These are phyloP conservation scores for Tiliacea citrago DNA, from an alignment of 2,888 invertebrate genomes.

Conservation along the genomic window DNA sequence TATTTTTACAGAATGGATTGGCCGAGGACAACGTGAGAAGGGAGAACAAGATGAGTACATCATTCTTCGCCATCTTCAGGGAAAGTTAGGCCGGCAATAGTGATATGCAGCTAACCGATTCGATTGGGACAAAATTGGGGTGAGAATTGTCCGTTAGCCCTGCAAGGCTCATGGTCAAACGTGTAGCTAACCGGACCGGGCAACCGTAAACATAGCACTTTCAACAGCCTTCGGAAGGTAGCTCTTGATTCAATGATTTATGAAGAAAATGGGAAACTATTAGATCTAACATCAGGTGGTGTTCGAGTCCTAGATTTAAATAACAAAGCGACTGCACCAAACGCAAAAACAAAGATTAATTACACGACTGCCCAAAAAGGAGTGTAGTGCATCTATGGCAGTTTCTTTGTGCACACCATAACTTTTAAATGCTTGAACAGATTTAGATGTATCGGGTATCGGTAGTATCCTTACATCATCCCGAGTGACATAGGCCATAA, in stretches of 20 bases:
- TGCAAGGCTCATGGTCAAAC: neutral
- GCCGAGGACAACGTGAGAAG: conserved; percentile 7
- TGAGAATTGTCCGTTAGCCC: neutral
- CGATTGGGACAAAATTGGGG: neutral
- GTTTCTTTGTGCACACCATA: too few species aligned
- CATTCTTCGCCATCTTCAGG: neutral
- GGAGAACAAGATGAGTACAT: neutral
- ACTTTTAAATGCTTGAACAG: too few species aligned
- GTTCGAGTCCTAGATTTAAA: conserved; percentile 43
- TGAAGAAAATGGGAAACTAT: neutral
- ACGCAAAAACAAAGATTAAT: neutral
- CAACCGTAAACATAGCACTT: neutral
- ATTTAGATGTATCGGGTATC: too few species aligned
- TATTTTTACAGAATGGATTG: neutral
- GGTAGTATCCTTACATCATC: too few species aligned
- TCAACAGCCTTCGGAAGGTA: conserved; percentile 10
- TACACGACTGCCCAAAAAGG: too few species aligned
- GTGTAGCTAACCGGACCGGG: neutral
- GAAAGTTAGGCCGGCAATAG: neutral
- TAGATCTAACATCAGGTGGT: conserved; percentile 62
- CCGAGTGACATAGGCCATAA: too few species aligned
- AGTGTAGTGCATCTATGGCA: too few species aligned
- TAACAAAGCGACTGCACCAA: conserved; percentile 30
- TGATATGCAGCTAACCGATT: neutral
- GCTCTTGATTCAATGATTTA: neutral